Evolutionary conservation across 2,888 invertebrate genomes (phyloP).

Genomic region (Sicus ferrugineus): DNA sequence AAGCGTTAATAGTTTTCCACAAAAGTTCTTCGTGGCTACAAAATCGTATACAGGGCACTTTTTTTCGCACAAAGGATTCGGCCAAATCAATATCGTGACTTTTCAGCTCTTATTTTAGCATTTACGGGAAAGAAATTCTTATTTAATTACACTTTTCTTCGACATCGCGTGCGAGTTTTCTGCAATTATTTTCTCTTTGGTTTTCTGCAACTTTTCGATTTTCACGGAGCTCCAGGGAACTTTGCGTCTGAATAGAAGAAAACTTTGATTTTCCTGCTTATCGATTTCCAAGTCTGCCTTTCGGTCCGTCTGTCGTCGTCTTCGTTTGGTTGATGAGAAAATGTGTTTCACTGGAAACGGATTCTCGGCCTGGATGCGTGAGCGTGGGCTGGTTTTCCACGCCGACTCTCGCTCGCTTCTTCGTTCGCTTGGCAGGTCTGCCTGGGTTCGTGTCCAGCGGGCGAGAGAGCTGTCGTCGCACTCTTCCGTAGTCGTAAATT

Average conservation of each 20-base stretch:
- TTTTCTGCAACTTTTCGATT: slow-evolving; percentile 31
- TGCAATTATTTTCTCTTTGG: slow-evolving; percentile 30
- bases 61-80: background rate
- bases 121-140: background rate
- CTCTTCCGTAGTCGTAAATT: background rate
- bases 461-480: background rate
- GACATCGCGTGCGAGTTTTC: slow-evolving; percentile 49
- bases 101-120: background rate
- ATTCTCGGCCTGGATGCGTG: slow-evolving; percentile 36
- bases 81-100: background rate
- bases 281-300: slow-evolving; percentile 49
- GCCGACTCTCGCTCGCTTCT: background rate
- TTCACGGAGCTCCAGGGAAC: slow-evolving; percentile 34
- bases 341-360: slow-evolving; percentile 36
- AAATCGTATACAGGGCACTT: slow-evolving; percentile 17
- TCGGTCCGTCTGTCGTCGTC: background rate
- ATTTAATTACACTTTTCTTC: slow-evolving; percentile 60
- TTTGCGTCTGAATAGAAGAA: slow-evolving; percentile 39
- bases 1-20: background rate
- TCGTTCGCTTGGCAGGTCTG: background rate
- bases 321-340: slow-evolving; percentile 9
- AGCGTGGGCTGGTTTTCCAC: slow-evolving; percentile 36
- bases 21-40: slow-evolving; percentile 22
- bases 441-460: background rate
- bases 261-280: slow-evolving; percentile 49